phyloP scores from a whole-genome alignment of 2,888 invertebrate species.

The Tineola bisselliella region DNA sequence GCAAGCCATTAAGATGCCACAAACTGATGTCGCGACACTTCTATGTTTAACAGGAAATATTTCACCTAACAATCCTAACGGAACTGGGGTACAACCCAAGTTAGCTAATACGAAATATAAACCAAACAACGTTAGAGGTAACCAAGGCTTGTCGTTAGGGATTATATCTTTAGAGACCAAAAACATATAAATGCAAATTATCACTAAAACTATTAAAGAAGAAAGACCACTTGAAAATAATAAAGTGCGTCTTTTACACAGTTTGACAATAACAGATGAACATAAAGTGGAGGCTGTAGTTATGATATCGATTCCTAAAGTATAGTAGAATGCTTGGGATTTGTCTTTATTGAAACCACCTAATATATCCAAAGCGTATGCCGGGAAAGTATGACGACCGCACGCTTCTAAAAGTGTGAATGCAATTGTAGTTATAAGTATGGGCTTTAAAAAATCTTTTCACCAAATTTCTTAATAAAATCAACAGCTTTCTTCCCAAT shows the following conservation, averaged over 20 bases:
- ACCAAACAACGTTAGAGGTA: constrained; percentile 31
- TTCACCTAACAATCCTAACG: constrained; percentile 14
- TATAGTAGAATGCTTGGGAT: constrained; percentile 21
- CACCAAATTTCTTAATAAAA: constrained; percentile 21
- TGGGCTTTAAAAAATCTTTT: constrained; percentile 36
- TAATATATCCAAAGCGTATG: constrained; percentile 12
- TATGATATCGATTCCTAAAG: constrained; percentile 33
- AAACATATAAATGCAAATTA: constrained; percentile 30
- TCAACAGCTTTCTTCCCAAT: neutral
- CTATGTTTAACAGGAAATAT: constrained; percentile 18
- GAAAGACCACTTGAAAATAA: constrained; percentile 34
- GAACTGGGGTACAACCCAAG: constrained; percentile 32
- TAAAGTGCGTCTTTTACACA: constrained; percentile 30
- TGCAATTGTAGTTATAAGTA: constrained; percentile 28
- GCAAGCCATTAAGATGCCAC: constrained; percentile 18
- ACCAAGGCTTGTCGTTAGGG: constrained; percentile 25
- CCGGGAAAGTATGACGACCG: constrained; percentile 12
- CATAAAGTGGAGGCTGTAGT: constrained; percentile 31
- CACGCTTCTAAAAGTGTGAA: constrained; percentile 12
- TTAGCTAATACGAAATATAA: constrained; percentile 37
- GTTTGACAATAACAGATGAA: constrained; percentile 31
- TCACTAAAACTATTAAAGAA: constrained; percentile 25
- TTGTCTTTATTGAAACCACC: constrained; percentile 6
- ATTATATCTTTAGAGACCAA: constrained; percentile 24
- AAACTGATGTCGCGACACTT: constrained; percentile 19